phyloP scores from a whole-genome alignment of 2,113 vertebrate species.

The Phylloscopus trochilus region DNA sequence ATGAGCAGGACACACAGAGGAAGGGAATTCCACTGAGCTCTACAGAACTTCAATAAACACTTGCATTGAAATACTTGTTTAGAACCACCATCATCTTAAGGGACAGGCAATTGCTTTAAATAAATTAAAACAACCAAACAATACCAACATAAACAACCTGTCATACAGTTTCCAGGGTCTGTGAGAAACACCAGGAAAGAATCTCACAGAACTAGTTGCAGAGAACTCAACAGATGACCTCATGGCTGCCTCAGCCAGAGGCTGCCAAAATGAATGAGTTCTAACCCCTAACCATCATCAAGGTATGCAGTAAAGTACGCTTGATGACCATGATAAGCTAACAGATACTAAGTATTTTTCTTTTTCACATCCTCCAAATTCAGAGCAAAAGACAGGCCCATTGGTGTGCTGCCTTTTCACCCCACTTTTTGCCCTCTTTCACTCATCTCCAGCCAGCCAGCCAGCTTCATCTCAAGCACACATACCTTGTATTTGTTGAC shows the following conservation, averaged over 20 bases:
- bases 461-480: neutral
- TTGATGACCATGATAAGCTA: neutral
- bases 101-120: neutral
- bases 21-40: neutral
- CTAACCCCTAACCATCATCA: neutral
- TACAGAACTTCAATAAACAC: neutral
- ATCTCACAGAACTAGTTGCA: neutral
- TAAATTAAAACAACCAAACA: constrained; percentile 1
- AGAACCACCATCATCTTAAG: neutral
- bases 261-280: neutral
- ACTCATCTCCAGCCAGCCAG: neutral
- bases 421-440: neutral
- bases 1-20: neutral
- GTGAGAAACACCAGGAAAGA: constrained; percentile 26
- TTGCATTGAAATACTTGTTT: neutral
- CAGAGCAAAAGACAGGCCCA: neutral
- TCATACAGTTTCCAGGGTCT: constrained; percentile 41
- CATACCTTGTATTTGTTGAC: neutral
- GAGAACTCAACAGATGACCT: neutral
- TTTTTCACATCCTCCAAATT: neutral
- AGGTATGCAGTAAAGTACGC: neutral
- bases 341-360: neutral
- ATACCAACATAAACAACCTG: neutral
- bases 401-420: neutral
- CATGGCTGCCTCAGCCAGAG: neutral